A percentile compares a stretch with the other conserved stretches of the same genome.
Conservation (phyloP, 2,797 vertebrate species). For the Helostoma temminkii region DNA sequence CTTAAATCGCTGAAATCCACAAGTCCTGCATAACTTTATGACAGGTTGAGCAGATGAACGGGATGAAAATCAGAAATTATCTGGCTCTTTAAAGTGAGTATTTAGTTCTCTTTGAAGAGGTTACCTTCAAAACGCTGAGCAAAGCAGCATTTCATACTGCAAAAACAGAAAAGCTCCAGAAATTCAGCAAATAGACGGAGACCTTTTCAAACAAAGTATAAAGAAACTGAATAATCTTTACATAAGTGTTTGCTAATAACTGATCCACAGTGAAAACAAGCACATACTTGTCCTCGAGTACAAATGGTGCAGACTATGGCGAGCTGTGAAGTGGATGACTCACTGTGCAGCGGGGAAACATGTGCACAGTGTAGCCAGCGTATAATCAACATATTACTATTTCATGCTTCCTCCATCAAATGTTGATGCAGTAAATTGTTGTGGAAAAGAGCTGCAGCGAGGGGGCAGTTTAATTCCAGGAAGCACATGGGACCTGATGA, state of each 20-base stretch:
- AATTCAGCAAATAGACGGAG: neutral
- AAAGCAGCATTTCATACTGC: neutral
- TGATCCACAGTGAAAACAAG: constrained; percentile 9
- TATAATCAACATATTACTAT: constrained; percentile 63
- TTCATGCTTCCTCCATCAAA: constrained; percentile 67
- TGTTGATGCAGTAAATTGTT: constrained; percentile 60
- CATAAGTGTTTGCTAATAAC: neutral
- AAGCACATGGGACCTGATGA: constrained; percentile 10
- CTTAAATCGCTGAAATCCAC: constrained; percentile 47
- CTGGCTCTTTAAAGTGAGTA: constrained; percentile 2
- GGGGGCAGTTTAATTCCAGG: constrained; percentile 15
- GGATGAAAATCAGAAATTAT: constrained; percentile 8
- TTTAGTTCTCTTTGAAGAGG: constrained; percentile 6
- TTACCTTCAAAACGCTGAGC: constrained; percentile 18
- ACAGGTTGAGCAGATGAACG: constrained; percentile 19
- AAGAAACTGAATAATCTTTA: neutral
- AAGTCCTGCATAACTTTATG: constrained; percentile 12
- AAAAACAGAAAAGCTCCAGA: constrained; percentile 7
- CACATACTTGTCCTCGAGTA: constrained; percentile 2
- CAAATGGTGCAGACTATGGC: constrained; percentile 17
- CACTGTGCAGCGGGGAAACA: constrained; percentile 12
- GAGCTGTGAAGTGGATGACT: constrained; percentile 41
- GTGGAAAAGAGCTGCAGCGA: constrained; percentile 24
- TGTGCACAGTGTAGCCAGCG: neutral
- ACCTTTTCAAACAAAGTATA: neutral